A percentile compares a stretch with the other conserved stretches of the same genome.
These are phyloP conservation scores for Python bivittatus DNA, from an alignment of 2,113 vertebrate species.

Conservation along the genomic window DNA sequence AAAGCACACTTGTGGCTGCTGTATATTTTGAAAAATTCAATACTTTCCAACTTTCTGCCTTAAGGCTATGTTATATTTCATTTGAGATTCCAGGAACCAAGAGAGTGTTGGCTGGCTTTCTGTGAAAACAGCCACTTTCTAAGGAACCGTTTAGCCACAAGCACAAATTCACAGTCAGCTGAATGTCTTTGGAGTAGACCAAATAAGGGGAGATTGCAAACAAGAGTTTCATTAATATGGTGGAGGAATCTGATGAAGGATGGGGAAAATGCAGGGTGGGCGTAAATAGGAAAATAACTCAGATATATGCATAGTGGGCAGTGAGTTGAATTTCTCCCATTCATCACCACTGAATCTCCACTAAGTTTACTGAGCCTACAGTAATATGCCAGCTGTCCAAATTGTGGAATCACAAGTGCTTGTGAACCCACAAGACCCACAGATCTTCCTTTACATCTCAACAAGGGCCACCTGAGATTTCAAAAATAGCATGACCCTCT, in stretches of 20 bases:
- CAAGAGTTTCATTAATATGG: slow-evolving; percentile 71
- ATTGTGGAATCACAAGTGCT: neutral
- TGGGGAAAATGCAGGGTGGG: slow-evolving; percentile 38
- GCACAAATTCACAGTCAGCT: slow-evolving; percentile 70
- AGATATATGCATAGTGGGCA: neutral
- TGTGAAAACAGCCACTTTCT: slow-evolving; percentile 62
- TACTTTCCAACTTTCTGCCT: slow-evolving; percentile 69
- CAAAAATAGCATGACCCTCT: neutral
- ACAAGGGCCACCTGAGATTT: neutral
- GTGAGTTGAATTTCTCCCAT: neutral
- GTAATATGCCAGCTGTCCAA: neutral
- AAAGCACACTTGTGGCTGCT: slow-evolving; percentile 54
- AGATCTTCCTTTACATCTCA: neutral
- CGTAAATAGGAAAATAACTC: slow-evolving; percentile 55
- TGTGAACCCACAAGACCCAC: neutral
- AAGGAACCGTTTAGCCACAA: slow-evolving; percentile 64
- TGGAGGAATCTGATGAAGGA: neutral
- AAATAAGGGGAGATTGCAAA: slow-evolving; percentile 67
- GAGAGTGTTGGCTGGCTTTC: slow-evolving; percentile 30
- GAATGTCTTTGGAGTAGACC: slow-evolving; percentile 59
- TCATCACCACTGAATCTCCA: neutral
- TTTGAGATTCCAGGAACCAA: slow-evolving; percentile 53
- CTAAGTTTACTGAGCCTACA: neutral
- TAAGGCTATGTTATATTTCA: slow-evolving; percentile 62
- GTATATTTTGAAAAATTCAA: slow-evolving; percentile 52